These are phyloP conservation scores for Amphiura filiformis DNA, from an alignment of 35 echinoderm and acorn worm species.

Conservation along the genomic window DNA sequence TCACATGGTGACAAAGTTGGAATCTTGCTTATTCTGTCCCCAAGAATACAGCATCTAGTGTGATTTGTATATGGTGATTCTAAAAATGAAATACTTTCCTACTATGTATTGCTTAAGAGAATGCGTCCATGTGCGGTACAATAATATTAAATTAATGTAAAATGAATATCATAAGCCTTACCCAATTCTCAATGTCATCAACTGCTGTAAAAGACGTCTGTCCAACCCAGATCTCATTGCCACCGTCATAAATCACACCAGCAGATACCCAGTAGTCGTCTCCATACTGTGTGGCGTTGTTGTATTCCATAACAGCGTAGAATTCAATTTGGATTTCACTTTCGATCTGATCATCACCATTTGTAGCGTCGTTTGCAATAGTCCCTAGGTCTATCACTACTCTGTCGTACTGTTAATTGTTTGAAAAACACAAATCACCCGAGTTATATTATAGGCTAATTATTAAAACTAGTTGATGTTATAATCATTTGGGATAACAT, in stretches of 20 bases:
- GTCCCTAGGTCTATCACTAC: slow-evolving; percentile 63
- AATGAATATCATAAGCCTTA: too few relatives aligned
- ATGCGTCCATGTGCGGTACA: too few relatives aligned
- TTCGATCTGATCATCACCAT: slow-evolving; percentile 19
- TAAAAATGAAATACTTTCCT: too few relatives aligned
- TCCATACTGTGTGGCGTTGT: slow-evolving; percentile 62
- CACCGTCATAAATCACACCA: slow-evolving; percentile 31
- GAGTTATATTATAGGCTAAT: too few relatives aligned
- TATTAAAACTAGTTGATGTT: too few relatives aligned
- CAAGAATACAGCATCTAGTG: too few relatives aligned
- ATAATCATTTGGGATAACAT: too few relatives aligned
- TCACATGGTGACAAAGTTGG: too few relatives aligned
- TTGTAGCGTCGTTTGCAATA: slow-evolving; percentile 43
- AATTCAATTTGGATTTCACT: slow-evolving; percentile 63
- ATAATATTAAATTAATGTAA: too few relatives aligned
- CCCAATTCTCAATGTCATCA: slow-evolving; percentile 64
- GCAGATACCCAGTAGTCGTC: slow-evolving; percentile 59
- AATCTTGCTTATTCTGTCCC: too few relatives aligned
- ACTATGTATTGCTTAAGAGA: too few relatives aligned
- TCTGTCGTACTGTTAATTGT: slow-evolving; percentile 73
- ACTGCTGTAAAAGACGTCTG: slow-evolving; percentile 53
- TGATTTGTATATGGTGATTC: too few relatives aligned
- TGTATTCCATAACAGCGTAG: slow-evolving; percentile 53
- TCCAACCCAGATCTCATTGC: slow-evolving; percentile 54
- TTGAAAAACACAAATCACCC: background rate